Evolutionary conservation across 2,888 invertebrate species (phyloP), one percentile per base, ranked within the genome.

Genomic region (Julus scandinavius): DNA sequence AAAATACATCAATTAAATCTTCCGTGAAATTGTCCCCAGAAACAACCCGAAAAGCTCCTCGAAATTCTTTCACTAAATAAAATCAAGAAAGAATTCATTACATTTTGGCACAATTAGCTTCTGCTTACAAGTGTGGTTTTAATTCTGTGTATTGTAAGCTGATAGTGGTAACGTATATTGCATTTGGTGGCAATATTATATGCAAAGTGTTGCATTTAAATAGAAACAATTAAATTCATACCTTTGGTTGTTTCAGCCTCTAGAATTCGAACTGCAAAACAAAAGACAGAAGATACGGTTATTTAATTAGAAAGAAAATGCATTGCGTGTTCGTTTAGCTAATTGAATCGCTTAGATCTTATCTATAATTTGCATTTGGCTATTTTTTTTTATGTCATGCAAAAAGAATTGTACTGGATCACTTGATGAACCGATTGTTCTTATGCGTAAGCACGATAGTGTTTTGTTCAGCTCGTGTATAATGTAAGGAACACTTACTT

Each of bases 31-130:
- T 94, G 91, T 96, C 96, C 15, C 95, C 95, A 89, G 94, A 93
- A 87, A 93, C 93, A 89, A 97, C 95, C 90, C 95, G 94, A 92
- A 97, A 96, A 89, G 95, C 95, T 80, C 96, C 97, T 89, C 96
- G 94, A 93, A 96, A 97, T 89, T 96, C 94, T 92, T 96, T 95
- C 92, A 96, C 96, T 91, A 95, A 41, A 72, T 40, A 38, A 90
- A 90, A 88, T 84, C 86, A 84, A 89, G 49, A 72, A 17, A 63
- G 3, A 54, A 54, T 54, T 54, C 54, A 17, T 54, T 54, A 54
- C 41, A 54, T n/a, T n/a, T 54, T 54, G 54, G 54, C n/a, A n/a
- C n/a, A n/a, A n/a, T n/a, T n/a, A n/a, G n/a, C n/a, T n/a, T n/a
- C 15, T 15, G 54, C 54, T 54, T 15, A 6, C 11, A 54, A 9